Conservation (phyloP, 2,797 vertebrate genomes). For the Cetoscarus ocellatus region DNA sequence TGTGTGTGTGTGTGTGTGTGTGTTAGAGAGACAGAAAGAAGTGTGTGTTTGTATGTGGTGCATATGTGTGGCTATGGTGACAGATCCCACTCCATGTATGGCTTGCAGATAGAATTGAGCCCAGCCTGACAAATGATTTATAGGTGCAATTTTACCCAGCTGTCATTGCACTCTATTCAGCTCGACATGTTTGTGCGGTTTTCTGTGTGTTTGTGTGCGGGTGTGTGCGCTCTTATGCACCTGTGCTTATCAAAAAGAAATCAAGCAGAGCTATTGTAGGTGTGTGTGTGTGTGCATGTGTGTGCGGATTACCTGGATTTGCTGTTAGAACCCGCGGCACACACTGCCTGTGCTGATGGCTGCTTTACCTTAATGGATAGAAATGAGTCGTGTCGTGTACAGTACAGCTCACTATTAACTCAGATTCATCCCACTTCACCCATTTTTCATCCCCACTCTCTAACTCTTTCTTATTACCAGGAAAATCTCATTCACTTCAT, state of each 20-base stretch:
- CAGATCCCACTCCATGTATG: constrained; percentile 67
- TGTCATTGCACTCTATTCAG: constrained; percentile 80
- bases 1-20: constrained; percentile 2
- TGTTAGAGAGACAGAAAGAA: constrained; percentile 1
- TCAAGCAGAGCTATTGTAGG: not conserved
- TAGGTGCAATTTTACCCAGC: constrained; percentile 82
- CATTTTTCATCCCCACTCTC: constrained; percentile 46
- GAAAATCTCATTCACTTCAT: constrained; percentile 46
- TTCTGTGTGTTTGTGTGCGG: constrained; percentile 8
- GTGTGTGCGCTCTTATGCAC: constrained; percentile 14
- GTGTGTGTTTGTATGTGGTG: constrained; percentile 1
- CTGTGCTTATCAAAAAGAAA: constrained; percentile 34
- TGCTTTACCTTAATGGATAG: constrained; percentile 50
- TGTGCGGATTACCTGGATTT: constrained; percentile 23
- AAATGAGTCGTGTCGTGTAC: constrained; percentile 41
- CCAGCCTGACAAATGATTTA: constrained; percentile 84
- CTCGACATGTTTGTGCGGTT: constrained; percentile 54
- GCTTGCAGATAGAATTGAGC: constrained; percentile 82
- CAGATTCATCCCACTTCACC: constrained; percentile 35
- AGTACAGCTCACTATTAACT: constrained; percentile 40
- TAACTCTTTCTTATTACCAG: constrained; percentile 40
- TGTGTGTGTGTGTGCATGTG: not conserved
- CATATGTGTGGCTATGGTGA: constrained; percentile 33
- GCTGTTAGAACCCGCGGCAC: constrained; percentile 34
- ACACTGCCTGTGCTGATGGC: constrained; percentile 50